phyloP scores from a whole-genome alignment of 2,888 invertebrate species.

The Gortyna flavago region DNA sequence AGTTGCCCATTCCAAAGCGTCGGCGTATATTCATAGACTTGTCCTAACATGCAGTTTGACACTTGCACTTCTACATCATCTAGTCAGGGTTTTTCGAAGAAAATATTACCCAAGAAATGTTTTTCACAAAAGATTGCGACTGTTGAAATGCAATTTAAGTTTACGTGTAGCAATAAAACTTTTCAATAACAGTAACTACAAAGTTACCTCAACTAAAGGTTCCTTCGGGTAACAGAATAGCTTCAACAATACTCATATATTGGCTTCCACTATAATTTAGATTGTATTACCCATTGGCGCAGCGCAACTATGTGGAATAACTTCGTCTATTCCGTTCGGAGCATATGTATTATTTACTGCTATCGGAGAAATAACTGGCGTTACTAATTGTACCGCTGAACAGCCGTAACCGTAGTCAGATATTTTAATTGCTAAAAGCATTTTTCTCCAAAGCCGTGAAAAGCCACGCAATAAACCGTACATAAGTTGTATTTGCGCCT shows the following conservation, averaged over 20 bases:
- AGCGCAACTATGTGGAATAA: slow-evolving; percentile 37
- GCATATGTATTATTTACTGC: slow-evolving; percentile 10
- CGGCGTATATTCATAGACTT: too few relatives aligned
- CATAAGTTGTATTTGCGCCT: slow-evolving; percentile 46
- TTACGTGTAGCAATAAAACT: slow-evolving; percentile 13
- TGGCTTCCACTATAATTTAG: slow-evolving; percentile 44
- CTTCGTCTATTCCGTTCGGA: slow-evolving; percentile 8
- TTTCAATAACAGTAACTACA: slow-evolving; percentile 23
- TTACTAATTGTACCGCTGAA: slow-evolving; percentile 15
- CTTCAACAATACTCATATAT: slow-evolving; percentile 33
- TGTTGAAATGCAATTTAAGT: slow-evolving; percentile 18
- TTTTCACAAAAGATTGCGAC: background rate
- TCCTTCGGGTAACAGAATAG: slow-evolving; percentile 14
- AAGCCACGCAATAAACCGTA: slow-evolving; percentile 42
- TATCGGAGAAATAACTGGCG: slow-evolving; percentile 11
- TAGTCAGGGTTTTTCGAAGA: background rate
- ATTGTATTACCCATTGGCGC: slow-evolving; percentile 46
- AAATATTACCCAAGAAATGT: background rate
- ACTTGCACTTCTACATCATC: background rate
- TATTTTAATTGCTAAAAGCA: slow-evolving; percentile 40
- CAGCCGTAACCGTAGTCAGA: background rate
- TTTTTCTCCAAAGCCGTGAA: slow-evolving; percentile 21
- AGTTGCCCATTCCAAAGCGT: background rate
- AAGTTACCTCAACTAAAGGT: slow-evolving; percentile 2
- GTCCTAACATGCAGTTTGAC: background rate